Conservation (phyloP, 2,797 vertebrate genomes). For the Chelonia mydas region DNA sequence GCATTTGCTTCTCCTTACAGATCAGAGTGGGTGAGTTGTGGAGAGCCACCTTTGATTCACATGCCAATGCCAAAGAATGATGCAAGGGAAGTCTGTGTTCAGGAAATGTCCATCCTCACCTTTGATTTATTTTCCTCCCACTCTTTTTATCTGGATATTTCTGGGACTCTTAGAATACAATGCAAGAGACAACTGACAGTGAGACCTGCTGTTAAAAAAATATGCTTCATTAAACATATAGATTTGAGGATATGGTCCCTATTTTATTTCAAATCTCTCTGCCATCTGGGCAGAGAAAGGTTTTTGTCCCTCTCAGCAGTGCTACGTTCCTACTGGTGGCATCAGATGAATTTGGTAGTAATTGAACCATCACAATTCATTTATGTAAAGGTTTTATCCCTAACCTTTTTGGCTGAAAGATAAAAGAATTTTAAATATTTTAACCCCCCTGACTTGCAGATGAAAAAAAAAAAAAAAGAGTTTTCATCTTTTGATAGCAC, state of each 20-base stretch:
- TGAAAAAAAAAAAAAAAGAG: accelerated
- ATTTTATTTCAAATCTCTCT: background rate
- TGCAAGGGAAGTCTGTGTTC: background rate
- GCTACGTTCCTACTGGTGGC: background rate
- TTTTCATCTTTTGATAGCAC: background rate
- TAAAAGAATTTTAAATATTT: background rate
- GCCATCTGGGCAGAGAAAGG: background rate
- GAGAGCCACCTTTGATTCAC: background rate
- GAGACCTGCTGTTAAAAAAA: background rate
- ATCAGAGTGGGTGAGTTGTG: background rate
- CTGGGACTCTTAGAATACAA: background rate
- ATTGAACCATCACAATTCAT: background rate
- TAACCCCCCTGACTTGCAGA: background rate
- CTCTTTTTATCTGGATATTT: background rate
- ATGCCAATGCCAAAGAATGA: background rate
- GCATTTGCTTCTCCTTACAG: background rate
- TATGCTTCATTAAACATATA: background rate
- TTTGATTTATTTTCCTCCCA: background rate
- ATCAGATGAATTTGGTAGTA: background rate
- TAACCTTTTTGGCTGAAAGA: background rate
- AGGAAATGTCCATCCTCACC: background rate
- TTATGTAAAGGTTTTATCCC: background rate
- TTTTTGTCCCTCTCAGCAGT: background rate
- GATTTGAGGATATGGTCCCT: background rate
- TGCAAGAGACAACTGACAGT: background rate